These are phyloP conservation scores for Sterna hirundo DNA, from an alignment of 2,113 vertebrate genomes.

Conservation along the genomic window DNA sequence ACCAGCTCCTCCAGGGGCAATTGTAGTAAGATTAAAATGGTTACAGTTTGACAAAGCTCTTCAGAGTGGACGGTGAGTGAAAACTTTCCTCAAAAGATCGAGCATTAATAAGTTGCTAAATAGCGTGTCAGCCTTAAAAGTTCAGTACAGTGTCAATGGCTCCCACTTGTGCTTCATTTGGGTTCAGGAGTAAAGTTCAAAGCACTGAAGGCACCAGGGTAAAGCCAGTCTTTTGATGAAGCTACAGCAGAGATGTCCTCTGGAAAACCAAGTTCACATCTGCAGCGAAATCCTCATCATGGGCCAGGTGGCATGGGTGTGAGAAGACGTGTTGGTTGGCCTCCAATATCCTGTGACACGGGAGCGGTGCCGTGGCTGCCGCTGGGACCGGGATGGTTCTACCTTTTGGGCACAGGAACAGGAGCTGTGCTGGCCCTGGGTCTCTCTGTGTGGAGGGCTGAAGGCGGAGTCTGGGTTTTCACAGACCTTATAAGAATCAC, in stretches of 20 bases:
- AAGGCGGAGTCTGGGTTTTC: neutral
- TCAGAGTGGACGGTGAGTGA: neutral
- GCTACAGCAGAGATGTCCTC: neutral
- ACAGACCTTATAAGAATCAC: neutral
- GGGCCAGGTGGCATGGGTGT: neutral
- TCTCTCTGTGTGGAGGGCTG: neutral
- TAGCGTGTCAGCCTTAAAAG: neutral
- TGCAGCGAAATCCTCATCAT: neutral
- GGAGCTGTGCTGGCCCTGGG: rapidly evolving
- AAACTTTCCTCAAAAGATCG: neutral
- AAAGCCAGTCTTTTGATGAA: neutral
- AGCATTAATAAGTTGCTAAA: neutral
- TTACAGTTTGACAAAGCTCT: neutral
- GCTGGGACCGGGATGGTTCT: rapidly evolving
- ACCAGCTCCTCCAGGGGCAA: conserved; percentile 29
- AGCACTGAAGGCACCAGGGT: neutral
- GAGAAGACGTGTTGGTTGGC: rapidly evolving
- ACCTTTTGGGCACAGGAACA: neutral
- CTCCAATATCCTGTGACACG: rapidly evolving
- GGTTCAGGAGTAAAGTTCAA: neutral
- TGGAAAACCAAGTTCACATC: neutral
- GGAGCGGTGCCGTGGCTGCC: neutral
- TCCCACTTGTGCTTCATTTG: neutral
- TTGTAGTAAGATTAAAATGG: neutral
- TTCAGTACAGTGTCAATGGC: neutral